Base-by-base conservation (phyloP, 2,888 invertebrate genomes). In the Spodoptera exigua region DNA sequence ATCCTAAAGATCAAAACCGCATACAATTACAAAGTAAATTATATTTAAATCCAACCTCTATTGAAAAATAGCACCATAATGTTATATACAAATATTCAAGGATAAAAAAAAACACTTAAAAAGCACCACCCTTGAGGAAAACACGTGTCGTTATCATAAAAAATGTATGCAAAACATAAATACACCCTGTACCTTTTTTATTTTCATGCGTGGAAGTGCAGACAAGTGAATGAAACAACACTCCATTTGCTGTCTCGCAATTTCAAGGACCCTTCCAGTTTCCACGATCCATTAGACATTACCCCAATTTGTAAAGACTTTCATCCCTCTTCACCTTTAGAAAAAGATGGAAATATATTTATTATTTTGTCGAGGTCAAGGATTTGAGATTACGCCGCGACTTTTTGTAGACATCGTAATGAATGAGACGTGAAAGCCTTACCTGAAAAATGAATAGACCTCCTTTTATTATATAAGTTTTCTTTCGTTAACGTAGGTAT, bases 221-320 rank as follows among this genome's bases (percentile, higher is more conserved):
- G 84, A 82, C 84, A 79, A 76, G 79, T 76, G 71, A 80, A 82
- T 84, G 77, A 82, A 81, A 83, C 78, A 85, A 76, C 80, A 81
- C 74, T 72, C 74, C 58, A 70, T 70, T 78, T 56, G 56, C 61
- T 61, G 68, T 51, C 66, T 66, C 75, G 71, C 74, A 82, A 82
- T 81, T 78, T 76, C 67, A 62, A 82, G 74, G 73, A 73, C 70
- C 68, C 80, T 79, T 78, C 66, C 75, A 75, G 79, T 70, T 82
- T 76, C 85, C 80, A 83, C 85, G 83, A 82, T 80, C 86, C 88
- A 87, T 88, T 88, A 87, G 82, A 82, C 84, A 81, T 82, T 76
- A 78, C 83, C 84, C 86, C 85, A 86, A 86, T 88, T 88, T 84
- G 78, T 76, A 72, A 78, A 81, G 79, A 82, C 77, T 59, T 72